These are phyloP conservation scores for Diprion similis DNA, from an alignment of 1,140 invertebrate genomes.

Conservation along the genomic window DNA sequence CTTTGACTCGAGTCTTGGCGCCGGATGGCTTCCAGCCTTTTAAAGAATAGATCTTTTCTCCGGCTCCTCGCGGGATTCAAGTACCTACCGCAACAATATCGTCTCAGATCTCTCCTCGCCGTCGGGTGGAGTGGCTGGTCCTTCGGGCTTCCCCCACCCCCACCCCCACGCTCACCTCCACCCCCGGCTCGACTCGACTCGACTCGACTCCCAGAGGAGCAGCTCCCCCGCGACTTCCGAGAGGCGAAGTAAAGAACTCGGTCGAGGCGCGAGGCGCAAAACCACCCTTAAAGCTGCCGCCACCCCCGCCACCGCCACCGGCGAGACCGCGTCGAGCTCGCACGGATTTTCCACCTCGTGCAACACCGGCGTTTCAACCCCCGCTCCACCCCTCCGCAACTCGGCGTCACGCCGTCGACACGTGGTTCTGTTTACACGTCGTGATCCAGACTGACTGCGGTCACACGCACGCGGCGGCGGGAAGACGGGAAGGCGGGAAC, in stretches of 20 bases:
- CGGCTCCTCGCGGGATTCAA: constrained; percentile 18
- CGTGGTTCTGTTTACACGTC: constrained; percentile 58
- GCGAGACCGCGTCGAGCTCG: constrained; percentile 31
- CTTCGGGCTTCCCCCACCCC: constrained; percentile 20
- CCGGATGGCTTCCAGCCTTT: neutral
- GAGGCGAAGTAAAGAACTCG: constrained; percentile 48
- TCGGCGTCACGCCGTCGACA: constrained; percentile 51
- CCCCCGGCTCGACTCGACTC: constrained; percentile 26
- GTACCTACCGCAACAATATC: constrained; percentile 51
- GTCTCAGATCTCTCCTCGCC: constrained; percentile 1
- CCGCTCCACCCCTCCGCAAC: constrained; percentile 33
- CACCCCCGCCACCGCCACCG: too few species aligned
- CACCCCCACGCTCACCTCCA: constrained; percentile 16
- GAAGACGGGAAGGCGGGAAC: too few species aligned
- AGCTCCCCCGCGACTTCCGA: constrained; percentile 34
- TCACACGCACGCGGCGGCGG: neutral
- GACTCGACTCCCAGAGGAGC: constrained; percentile 19
- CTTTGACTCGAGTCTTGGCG: neutral
- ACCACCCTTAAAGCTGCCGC: constrained; percentile 15
- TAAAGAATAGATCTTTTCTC: constrained; percentile 22
- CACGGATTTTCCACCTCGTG: constrained; percentile 49
- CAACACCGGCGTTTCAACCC: constrained; percentile 27
- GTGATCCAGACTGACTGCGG: neutral
- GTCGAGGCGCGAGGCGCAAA: neutral
- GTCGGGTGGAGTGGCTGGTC: constrained; percentile 40